Conservation (phyloP, 2,113 vertebrate species). For the Microtus pennsylvanicus region DNA sequence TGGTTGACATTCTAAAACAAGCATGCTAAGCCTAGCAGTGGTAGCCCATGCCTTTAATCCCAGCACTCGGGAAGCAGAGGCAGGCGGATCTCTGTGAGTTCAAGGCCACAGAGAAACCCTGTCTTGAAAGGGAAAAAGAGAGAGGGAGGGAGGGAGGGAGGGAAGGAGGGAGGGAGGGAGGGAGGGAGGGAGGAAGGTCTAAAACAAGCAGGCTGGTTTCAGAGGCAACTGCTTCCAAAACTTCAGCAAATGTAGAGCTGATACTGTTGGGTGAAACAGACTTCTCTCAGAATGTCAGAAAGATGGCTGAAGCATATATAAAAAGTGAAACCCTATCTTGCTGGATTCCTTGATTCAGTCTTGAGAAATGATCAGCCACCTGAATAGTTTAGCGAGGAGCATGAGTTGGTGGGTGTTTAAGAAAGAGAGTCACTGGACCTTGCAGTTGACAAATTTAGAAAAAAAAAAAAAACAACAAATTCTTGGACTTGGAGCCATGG, state of each 20-base stretch:
- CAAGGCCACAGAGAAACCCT: too few species aligned
- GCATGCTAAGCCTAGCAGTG: background rate
- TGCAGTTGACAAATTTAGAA: slow-evolving; percentile 28
- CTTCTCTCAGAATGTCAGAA: slow-evolving; percentile 44
- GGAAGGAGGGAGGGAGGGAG: too few species aligned
- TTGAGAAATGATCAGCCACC: background rate
- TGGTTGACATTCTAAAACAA: slow-evolving; percentile 57
- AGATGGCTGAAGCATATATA: background rate
- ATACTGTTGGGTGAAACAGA: background rate
- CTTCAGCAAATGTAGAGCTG: slow-evolving; percentile 29
- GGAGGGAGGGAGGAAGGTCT: background rate
- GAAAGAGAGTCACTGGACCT: background rate
- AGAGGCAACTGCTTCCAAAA: background rate
- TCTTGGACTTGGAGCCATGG: background rate
- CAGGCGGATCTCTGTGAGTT: too few species aligned
- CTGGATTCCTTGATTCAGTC: slow-evolving; percentile 22
- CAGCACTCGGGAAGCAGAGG: too few species aligned
- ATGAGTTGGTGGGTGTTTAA: background rate
- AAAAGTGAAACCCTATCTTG: slow-evolving; percentile 9
- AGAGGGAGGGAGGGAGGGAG: too few species aligned
- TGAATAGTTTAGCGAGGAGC: background rate
- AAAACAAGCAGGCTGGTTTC: slow-evolving; percentile 50
- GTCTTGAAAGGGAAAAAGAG: too few species aligned
- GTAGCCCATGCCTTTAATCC: too few species aligned
- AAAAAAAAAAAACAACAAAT: background rate